Evolutionary conservation across 2,797 vertebrate species (phyloP), one percentile per base, ranked within the genome.

Genomic region (Neostethus bicornis): DNA sequence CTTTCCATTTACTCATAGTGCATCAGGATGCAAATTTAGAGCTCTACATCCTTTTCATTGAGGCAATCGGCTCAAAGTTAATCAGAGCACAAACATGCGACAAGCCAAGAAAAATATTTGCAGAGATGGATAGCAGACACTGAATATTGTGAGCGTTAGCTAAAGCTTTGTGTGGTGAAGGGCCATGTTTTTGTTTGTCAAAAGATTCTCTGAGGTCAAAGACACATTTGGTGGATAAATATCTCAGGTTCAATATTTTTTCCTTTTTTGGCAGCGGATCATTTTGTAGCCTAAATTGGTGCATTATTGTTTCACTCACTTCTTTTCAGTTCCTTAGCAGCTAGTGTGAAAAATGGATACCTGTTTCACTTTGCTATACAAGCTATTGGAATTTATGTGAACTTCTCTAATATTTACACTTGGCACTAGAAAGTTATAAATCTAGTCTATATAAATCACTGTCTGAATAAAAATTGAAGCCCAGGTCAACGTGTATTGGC

Each of bases 81-180:
- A 81, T 55, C 84, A 60, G 73, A 79, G 76, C 66, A 80, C 73
- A 87, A 87, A 86, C 82, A 83, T 48, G 43, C 75, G 73, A 68
- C 59, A 62, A 61, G 75, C 86, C 87, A 89, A 81, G 61, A 44
- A 66, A 89, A 87, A 88, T 85, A 85, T 90, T 84, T 84, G 75
- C 48, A 63, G 54, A 84, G 77, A 80, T 23, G 48, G 50, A 72
- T 70, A 75, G 74, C 73, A 70, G 74, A 60, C 66, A 43, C 56
- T 52, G 39, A 79, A 58, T 53, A 63, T 55, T 74, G 72, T 54
- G 62, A 65, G 71, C 77, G 75, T 85, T 75, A 50, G 71, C 51
- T 7, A 24, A 66, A 53, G 58, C 61, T 70, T 29, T 32, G 49
- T 51, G 65, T 49, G 43, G 51, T 53, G 24, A 63, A 34, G 65